phyloP scores from a whole-genome alignment of 1,140 invertebrate genomes.

The Cydia amplana region DNA sequence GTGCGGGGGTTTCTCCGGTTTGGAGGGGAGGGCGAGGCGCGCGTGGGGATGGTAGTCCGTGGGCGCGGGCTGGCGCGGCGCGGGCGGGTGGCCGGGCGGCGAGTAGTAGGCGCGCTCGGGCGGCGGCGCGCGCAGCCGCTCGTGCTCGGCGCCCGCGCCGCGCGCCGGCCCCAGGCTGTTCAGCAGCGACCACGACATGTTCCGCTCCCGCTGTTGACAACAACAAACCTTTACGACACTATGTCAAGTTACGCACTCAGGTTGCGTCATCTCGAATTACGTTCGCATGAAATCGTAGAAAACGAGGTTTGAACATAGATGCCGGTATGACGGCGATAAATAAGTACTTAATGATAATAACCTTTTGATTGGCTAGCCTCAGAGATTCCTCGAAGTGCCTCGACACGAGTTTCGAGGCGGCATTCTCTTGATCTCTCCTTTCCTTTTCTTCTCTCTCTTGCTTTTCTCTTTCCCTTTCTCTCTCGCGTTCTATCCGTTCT shows the following conservation, averaged over 20 bases:
- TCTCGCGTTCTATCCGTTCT: slow-evolving; percentile 78
- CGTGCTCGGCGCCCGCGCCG: slow-evolving; percentile 65
- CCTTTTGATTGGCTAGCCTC: slow-evolving; percentile 90
- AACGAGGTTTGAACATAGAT: not conserved
- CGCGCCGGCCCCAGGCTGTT: slow-evolving; percentile 70
- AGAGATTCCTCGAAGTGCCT: slow-evolving; percentile 95
- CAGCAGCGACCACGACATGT: slow-evolving; percentile 77
- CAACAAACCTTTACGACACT: slow-evolving; percentile 35
- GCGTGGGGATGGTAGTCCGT: slow-evolving; percentile 43
- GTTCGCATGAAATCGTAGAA: not conserved
- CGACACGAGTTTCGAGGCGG: slow-evolving; percentile 85
- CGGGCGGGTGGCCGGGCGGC: slow-evolving; percentile 42
- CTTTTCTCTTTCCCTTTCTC: slow-evolving; percentile 79
- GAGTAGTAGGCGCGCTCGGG: slow-evolving; percentile 62
- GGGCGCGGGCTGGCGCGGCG: slow-evolving; percentile 39
- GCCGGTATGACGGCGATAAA: slow-evolving; percentile 8
- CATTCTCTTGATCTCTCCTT: slow-evolving; percentile 84
- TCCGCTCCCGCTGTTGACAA: slow-evolving; percentile 70
- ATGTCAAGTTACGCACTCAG: not conserved
- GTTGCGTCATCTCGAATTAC: not conserved
- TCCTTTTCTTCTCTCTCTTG: slow-evolving; percentile 81
- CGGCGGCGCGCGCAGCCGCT: slow-evolving; percentile 65
- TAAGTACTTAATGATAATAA: slow-evolving; percentile 65
- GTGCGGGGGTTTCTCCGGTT: slow-evolving; percentile 81
- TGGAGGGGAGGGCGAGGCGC: slow-evolving; percentile 80